A percentile compares a stretch with the other conserved stretches of the same genome.
Evolutionary conservation across 2,888 invertebrate species (phyloP).

Genomic region (Chrysina gloriosa): DNA sequence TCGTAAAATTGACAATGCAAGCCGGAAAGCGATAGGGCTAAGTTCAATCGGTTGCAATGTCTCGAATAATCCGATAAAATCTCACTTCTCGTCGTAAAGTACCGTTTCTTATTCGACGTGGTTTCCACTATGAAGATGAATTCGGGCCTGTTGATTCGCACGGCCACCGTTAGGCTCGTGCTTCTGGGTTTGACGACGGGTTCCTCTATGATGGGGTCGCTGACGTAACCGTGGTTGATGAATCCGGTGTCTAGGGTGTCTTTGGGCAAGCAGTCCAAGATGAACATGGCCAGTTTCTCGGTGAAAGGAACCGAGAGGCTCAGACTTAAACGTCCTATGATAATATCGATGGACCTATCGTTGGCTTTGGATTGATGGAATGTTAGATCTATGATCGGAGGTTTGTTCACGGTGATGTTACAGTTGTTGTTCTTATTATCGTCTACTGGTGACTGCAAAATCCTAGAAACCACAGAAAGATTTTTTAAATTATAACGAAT

Average conservation of each 20-base stretch:
- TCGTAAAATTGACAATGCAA: constrained; percentile 68
- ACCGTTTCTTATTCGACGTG: constrained; percentile 67
- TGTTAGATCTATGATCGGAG: constrained; percentile 78
- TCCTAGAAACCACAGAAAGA: constrained; percentile 65
- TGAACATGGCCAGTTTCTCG: constrained; percentile 63
- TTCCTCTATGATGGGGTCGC: constrained; percentile 64
- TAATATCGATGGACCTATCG: constrained; percentile 74
- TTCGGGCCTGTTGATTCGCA: constrained; percentile 82
- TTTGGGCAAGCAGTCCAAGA: constrained; percentile 66
- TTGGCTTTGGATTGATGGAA: constrained; percentile 73
- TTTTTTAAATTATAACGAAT: background rate
- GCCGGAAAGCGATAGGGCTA: constrained; percentile 72
- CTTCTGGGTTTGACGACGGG: constrained; percentile 42
- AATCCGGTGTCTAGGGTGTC: constrained; percentile 75
- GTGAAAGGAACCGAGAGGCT: constrained; percentile 82
- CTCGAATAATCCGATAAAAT: constrained; percentile 77
- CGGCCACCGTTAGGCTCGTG: constrained; percentile 74
- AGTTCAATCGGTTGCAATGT: constrained; percentile 73
- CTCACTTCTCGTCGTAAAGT: constrained; percentile 74
- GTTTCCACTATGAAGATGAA: constrained; percentile 78
- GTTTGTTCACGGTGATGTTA: constrained; percentile 71
- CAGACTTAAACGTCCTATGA: constrained; percentile 78
- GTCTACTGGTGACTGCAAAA: constrained; percentile 75
- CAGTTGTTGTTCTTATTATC: constrained; percentile 69
- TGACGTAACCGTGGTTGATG: constrained; percentile 79